Percentiles rank a stretch among this genome's conserved stretches.
Conservation (phyloP, 2,888 invertebrate genomes). For the Hypercompe scribonia region DNA sequence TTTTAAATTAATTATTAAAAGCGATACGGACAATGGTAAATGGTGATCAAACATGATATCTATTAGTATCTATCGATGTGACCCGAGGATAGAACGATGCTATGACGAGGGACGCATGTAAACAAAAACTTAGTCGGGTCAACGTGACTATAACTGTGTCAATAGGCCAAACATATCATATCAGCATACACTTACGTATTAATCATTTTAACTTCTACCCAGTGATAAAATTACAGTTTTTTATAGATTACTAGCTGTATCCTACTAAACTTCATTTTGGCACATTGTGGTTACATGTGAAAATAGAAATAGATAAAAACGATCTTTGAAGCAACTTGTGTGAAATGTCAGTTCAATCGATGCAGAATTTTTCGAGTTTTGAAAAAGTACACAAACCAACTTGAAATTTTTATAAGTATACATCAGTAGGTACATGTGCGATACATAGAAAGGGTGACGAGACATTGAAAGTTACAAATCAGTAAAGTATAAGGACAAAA, state of each 20-base stretch:
- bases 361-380: too few relatives aligned
- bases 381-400: too few relatives aligned
- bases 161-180: not conserved
- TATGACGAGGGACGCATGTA: not conserved
- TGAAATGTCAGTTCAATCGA: too few relatives aligned
- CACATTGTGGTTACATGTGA: too few relatives aligned
- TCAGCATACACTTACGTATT: not conserved
- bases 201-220: not conserved
- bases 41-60: not conserved
- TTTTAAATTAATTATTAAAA: not conserved
- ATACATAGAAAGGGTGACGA: slow-evolving; percentile 20
- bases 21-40: not conserved
- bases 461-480: slow-evolving; percentile 26
- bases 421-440: not conserved
- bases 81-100: not conserved
- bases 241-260: too few relatives aligned
- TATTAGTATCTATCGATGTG: not conserved
- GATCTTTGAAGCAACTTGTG: too few relatives aligned
- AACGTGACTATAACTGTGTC: not conserved
- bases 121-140: not conserved
- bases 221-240: not conserved
- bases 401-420: too few relatives aligned
- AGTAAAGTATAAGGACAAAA: slow-evolving; percentile 42
- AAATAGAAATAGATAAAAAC: too few relatives aligned
- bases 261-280: too few relatives aligned